These are phyloP conservation scores for Polypedilum vanderplanki DNA, from an alignment of 1,140 invertebrate species.

Conservation along the genomic window DNA sequence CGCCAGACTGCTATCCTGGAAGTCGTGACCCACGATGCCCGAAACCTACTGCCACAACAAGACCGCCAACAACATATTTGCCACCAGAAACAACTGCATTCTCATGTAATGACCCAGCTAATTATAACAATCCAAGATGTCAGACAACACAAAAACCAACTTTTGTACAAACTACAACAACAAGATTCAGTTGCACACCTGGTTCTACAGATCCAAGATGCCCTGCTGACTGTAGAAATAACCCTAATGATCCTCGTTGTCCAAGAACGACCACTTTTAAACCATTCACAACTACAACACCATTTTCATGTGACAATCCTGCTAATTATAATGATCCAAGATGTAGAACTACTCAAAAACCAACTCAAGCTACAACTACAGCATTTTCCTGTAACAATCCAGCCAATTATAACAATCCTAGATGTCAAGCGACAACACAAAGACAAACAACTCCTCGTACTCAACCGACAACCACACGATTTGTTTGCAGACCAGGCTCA, in stretches of 20 bases:
- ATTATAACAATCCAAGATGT: constrained; percentile 37
- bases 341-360: no score
- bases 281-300: no score
- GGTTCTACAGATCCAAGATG: constrained; percentile 33
- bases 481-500: constrained; percentile 37
- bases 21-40: constrained; percentile 30
- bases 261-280: constrained; percentile 35
- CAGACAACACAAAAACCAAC: no score
- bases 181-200: no score
- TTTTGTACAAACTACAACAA: no score
- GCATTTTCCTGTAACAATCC: not conserved
- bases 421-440: constrained; percentile 30
- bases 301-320: no score
- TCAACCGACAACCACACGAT: constrained; percentile 35
- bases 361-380: not conserved
- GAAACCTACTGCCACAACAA: constrained; percentile 29
- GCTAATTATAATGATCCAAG: constrained; percentile 39
- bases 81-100: constrained; percentile 29
- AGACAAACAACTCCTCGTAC: constrained; percentile 37
- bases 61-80: constrained; percentile 20
- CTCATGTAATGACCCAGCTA: no score
- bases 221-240: constrained; percentile 32
- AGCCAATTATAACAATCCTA: not conserved
- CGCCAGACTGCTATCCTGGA: constrained; percentile 33
- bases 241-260: constrained; percentile 44